These are phyloP conservation scores for Marmota monax DNA, from an alignment of 2,113 vertebrate species.

Conservation along the genomic window DNA sequence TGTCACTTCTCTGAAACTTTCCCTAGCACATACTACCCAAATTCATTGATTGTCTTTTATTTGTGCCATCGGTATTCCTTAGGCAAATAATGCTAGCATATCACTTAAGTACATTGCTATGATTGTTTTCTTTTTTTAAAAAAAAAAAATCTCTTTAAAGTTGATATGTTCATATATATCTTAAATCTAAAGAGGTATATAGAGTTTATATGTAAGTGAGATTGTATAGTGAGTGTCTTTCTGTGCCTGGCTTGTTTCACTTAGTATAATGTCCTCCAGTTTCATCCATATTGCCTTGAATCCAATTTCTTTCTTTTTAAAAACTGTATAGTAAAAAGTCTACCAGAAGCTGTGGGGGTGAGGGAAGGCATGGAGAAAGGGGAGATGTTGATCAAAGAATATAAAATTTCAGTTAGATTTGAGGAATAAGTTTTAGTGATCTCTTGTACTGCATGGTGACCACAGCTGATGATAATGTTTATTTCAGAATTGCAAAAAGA, in stretches of 20 bases:
- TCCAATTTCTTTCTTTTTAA: background rate
- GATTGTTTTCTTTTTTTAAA: slow-evolving; percentile 28
- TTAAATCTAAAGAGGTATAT: slow-evolving; percentile 27
- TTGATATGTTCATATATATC: slow-evolving; percentile 35
- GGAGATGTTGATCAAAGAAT: background rate
- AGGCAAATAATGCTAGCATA: slow-evolving; percentile 26
- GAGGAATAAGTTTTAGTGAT: slow-evolving; percentile 15
- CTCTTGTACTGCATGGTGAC: background rate
- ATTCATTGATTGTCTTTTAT: background rate
- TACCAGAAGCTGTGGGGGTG: background rate
- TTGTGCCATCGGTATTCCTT: background rate
- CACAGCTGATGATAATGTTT: background rate
- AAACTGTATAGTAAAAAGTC: background rate
- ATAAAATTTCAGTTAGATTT: background rate
- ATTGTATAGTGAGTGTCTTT: background rate
- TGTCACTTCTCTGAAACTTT: slow-evolving; percentile 26
- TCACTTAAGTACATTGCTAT: slow-evolving; percentile 14
- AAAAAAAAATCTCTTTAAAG: slow-evolving; percentile 19
- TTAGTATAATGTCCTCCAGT: background rate
- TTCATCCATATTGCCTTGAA: background rate
- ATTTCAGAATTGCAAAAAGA: background rate
- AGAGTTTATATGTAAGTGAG: background rate
- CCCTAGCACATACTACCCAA: background rate
- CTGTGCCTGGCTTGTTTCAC: background rate
- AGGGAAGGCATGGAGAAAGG: background rate